Conservation (phyloP, 1,140 invertebrate genomes). For the Centruroides sculpturatus region DNA sequence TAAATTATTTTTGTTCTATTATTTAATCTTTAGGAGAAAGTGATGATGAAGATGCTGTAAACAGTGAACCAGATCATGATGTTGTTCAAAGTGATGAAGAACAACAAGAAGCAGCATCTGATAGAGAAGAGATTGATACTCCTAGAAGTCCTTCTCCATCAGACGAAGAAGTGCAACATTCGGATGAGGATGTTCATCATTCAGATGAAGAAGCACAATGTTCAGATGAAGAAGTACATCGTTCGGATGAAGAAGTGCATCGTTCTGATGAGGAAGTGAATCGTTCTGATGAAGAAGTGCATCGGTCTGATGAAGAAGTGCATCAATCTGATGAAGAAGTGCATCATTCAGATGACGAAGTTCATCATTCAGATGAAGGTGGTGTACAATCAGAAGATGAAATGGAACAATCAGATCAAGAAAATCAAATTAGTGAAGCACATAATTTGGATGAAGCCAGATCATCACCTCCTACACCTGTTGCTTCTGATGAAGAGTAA, state of each 20-base stretch:
- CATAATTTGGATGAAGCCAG: slow-evolving; percentile 21
- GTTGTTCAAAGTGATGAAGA: background rate
- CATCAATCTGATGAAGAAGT: slow-evolving; percentile 16
- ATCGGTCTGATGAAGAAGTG: background rate
- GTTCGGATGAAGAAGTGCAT: background rate
- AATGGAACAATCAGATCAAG: slow-evolving; percentile 15
- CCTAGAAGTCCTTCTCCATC: background rate
- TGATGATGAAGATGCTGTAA: too few species aligned
- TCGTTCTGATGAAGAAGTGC: slow-evolving; percentile 16
- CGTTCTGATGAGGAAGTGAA: slow-evolving; percentile 26
- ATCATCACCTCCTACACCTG: slow-evolving; percentile 5
- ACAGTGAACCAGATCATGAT: background rate
- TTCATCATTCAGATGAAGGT: background rate
- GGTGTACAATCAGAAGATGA: slow-evolving; percentile 16
- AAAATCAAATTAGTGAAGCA: slow-evolving; percentile 11
- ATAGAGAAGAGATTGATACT: background rate
- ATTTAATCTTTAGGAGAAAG: too few species aligned
- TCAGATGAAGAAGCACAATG: slow-evolving; percentile 12
- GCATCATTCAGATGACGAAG: slow-evolving; percentile 13
- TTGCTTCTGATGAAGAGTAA: slow-evolving; percentile 14
- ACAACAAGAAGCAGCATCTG: background rate
- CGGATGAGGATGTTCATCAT: slow-evolving; percentile 7
- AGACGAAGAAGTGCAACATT: background rate
- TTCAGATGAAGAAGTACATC: slow-evolving; percentile 1
- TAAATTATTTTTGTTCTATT: too few species aligned